Base-by-base conservation (phyloP, 2,797 vertebrate species). In the Garrulus glandarius region DNA sequence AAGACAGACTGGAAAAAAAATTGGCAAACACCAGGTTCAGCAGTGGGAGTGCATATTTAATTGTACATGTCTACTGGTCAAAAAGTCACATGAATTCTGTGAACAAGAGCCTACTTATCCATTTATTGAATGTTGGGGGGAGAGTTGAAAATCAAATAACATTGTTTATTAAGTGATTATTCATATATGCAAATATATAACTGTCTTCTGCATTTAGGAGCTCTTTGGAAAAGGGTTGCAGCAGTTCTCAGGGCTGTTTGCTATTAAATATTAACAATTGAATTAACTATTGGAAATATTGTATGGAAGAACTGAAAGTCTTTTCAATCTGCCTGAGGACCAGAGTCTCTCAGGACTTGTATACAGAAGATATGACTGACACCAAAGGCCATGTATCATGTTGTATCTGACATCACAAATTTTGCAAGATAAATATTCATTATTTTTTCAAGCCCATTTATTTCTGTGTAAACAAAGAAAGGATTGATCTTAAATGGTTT, bases 81-180 rank as follows among this genome's bases (percentile, higher is more conserved):
- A 90, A 84, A 89, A 71, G 30, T 80, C 53, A 63, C 23, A 23
- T 70, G 56, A 81, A 44, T 72, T 89, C 57, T 79, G 16, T 37
- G 32, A 69, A 23, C n/a, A 78, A 37, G 13, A 69, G 26, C 43
- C 9, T 46, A 19, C 23, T 74, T 91, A 36, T 18, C 23, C 14
- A 20, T 71, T 19, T 70, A 70, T 10, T 65, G 43, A 82, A 12
- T 63, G 17, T 65, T 68, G 22, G 4, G 4, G 43, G 23, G 4
- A 39, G 59, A 69, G 5, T 1, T 75, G 22, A 84, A 90, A 95
- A 87, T 83, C 56, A 68, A 74, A 37, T 77, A 91, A 72, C 32
- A 53, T 75, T 89, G 65, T 89, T 85, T 93, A 87, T 87, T 92
- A 91, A 92, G 23, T 86, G 77, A 41, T 82, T 96, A 84, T 92